Base-by-base conservation (phyloP, 1,140 invertebrate species). In the Notospermus geniculatus region DNA sequence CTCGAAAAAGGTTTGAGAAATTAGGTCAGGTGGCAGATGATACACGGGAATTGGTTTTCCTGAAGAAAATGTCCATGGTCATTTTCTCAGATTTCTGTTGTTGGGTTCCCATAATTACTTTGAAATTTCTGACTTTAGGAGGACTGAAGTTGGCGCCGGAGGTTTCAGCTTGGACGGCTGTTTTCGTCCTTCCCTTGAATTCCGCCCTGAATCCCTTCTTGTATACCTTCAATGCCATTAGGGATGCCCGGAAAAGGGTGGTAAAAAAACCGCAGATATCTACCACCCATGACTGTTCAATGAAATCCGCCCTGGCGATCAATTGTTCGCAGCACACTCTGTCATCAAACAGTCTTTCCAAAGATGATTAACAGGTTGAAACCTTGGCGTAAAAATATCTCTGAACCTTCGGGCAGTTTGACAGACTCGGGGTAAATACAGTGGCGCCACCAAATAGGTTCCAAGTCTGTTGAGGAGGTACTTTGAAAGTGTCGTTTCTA, bases 101-200 rank as follows among this genome's bases (percentile, higher is more conserved):
- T n/a, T 50, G 46, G 46, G 46, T 27, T 23, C 46, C 46, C 4
- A 50, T 50, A 4, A 50, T 50, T n/a, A 19, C n/a, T 7, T n/a
- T 50, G 32, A 36, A 36, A 36, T 36, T 36, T 36, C 32, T 36
- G 15, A 15, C 32, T 4, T 7, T 36, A 36, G 32, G 32, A 36
- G 32, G 32, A 7, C 32, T 36, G 32, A 36, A 36, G 46, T n/a
- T 52, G 5, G 5, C 25, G 4, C 5, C 7, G 36, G 54, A 4
- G 23, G 25, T 36, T 19, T 64, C 46, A 29, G 62, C 62, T 9
- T 64, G 62, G 62, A 64, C 59, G 19, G 62, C 62, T 19, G 62
- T 64, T 0, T 64, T 64, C 43, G 52, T 60, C 25, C 58, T 64
- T 22, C 62, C 62, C 11, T 29, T 64, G 28, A 64, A 64, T 23